phyloP scores from a whole-genome alignment of 2,888 invertebrate genomes.

The Drosophila niveifrons region DNA sequence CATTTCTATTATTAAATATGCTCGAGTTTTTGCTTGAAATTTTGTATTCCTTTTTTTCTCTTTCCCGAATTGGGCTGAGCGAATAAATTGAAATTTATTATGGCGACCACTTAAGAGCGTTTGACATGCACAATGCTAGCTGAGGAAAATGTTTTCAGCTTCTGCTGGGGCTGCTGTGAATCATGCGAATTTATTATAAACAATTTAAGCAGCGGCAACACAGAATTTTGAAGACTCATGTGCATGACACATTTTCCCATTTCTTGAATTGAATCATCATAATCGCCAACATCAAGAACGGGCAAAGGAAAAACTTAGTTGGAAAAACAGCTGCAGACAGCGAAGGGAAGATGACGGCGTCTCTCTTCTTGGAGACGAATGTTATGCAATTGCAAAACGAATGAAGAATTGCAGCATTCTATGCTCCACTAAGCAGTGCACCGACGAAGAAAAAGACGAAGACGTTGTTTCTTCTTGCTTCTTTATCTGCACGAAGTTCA shows the following conservation, averaged over 20 bases:
- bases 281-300: conserved; percentile 53
- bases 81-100: conserved; percentile 73
- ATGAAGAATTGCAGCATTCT: conserved; percentile 67
- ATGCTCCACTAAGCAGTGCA: conserved; percentile 66
- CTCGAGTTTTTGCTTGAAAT: neutral
- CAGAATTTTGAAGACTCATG: conserved; percentile 48
- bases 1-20: conserved; percentile 14
- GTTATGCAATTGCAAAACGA: conserved; percentile 61
- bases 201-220: conserved; percentile 51
- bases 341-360: neutral
- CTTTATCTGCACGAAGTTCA: conserved; percentile 77
- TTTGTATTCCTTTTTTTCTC: neutral
- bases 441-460: conserved; percentile 9
- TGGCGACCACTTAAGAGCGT: conserved; percentile 69
- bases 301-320: neutral
- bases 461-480: conserved; percentile 12
- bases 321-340: conserved; percentile 25
- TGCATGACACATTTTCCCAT: conserved; percentile 67
- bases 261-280: conserved; percentile 67
- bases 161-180: conserved; percentile 45
- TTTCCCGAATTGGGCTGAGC: conserved; percentile 4
- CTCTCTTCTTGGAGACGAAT: conserved; percentile 1
- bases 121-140: conserved; percentile 64
- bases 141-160: conserved; percentile 14
- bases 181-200: conserved; percentile 72